A percentile compares a stretch with the other conserved stretches of the same genome.
Evolutionary conservation across 2,888 invertebrate species (phyloP).

Genomic region (Portevinia maculata): DNA sequence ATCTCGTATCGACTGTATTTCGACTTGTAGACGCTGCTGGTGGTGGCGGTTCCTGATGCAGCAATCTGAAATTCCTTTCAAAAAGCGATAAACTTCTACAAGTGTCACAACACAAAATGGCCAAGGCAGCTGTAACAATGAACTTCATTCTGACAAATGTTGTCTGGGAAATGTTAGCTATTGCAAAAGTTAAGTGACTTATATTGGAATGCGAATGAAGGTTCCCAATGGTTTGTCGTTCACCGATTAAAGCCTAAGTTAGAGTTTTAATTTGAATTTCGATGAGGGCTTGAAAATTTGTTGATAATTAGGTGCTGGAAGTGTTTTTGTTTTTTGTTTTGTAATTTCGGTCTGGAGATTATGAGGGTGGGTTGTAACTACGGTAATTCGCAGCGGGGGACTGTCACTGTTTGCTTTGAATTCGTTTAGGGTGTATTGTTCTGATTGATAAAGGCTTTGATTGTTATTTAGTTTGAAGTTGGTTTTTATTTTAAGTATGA

Average conservation of each 20-base stretch:
- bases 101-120: slow-evolving; percentile 17
- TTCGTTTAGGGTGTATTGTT: not conserved
- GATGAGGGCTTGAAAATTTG: slow-evolving; percentile 49
- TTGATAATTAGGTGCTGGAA: slow-evolving; percentile 34
- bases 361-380: slow-evolving; percentile 23
- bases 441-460: not conserved
- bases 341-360: not conserved
- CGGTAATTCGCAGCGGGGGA: not conserved
- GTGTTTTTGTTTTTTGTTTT: not conserved
- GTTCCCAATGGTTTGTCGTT: slow-evolving; percentile 2
- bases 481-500: too few relatives aligned
- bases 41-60: slow-evolving; percentile 83
- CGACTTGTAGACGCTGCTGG: slow-evolving; percentile 70
- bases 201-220: slow-evolving; percentile 42
- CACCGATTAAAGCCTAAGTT: slow-evolving; percentile 45
- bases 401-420: slow-evolving; percentile 18
- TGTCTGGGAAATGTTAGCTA: slow-evolving; percentile 11
- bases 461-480: too few relatives aligned
- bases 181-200: slow-evolving; percentile 32
- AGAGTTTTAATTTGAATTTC: slow-evolving; percentile 38
- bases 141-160: slow-evolving; percentile 32
- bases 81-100: slow-evolving; percentile 75
- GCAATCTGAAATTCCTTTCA: slow-evolving; percentile 76
- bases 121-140: not conserved
- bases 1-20: slow-evolving; percentile 78